Percentiles rank a stretch among this genome's conserved stretches.
These are phyloP conservation scores for Lasioglossum marginatum DNA, from an alignment of 2,888 invertebrate genomes.

Conservation along the genomic window DNA sequence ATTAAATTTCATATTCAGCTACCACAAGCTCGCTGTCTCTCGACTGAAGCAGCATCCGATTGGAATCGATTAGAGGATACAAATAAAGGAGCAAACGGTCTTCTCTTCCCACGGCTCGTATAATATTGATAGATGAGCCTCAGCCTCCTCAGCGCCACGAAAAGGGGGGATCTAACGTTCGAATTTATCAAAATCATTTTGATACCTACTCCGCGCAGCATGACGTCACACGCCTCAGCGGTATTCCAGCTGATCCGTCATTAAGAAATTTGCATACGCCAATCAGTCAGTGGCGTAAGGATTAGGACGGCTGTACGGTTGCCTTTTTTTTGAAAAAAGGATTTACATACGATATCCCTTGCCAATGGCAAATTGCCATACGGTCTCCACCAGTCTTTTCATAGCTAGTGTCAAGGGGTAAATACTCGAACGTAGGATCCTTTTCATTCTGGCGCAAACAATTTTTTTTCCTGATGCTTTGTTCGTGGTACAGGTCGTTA, in stretches of 20 bases:
- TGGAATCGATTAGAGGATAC: slow-evolving; percentile 65
- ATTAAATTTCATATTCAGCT: slow-evolving; percentile 4
- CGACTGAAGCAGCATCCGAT: slow-evolving; percentile 47
- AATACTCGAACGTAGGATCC: slow-evolving; percentile 37
- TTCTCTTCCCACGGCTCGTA: slow-evolving; percentile 73
- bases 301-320: slow-evolving; percentile 53
- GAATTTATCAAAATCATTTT: slow-evolving; percentile 81
- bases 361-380: slow-evolving; percentile 9
- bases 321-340: slow-evolving; percentile 47
- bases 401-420: slow-evolving; percentile 17
- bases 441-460: slow-evolving; percentile 18
- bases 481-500: neutral
- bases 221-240: slow-evolving; percentile 77
- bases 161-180: slow-evolving; percentile 69
- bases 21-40: slow-evolving; percentile 27
- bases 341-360: slow-evolving; percentile 70
- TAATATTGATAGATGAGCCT: slow-evolving; percentile 81
- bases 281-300: slow-evolving; percentile 77
- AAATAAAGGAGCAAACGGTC: slow-evolving; percentile 60
- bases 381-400: slow-evolving; percentile 23
- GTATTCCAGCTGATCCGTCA: slow-evolving; percentile 77
- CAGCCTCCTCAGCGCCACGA: slow-evolving; percentile 60
- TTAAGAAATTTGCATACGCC: slow-evolving; percentile 81
- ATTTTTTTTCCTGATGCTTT: slow-evolving; percentile 5
- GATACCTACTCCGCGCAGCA: slow-evolving; percentile 77